Evolutionary conservation across 2,888 invertebrate genomes (phyloP).

Genomic region (Leptopilina myrica): DNA sequence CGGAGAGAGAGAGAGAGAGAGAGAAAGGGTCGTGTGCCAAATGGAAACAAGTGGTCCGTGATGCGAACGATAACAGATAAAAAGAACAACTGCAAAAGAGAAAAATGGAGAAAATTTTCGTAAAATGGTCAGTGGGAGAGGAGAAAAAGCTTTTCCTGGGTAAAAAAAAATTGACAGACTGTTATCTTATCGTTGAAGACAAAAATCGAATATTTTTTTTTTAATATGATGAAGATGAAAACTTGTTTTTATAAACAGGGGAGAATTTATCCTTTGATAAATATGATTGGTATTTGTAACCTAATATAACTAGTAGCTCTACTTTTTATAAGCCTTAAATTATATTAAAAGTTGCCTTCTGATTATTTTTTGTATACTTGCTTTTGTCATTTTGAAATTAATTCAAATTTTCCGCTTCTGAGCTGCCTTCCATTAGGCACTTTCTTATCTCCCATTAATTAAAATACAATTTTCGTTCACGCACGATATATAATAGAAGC

Average conservation of each 20-base stretch:
- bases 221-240: neutral
- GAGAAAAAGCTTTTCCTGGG: neutral
- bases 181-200: neutral
- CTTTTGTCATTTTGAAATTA: no score
- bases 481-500: no score
- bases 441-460: no score
- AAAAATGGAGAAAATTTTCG: neutral
- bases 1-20: conserved; percentile 10
- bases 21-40: conserved; percentile 48
- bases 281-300: no score
- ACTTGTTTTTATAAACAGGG: neutral
- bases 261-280: neutral
- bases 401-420: no score
- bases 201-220: neutral
- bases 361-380: no score
- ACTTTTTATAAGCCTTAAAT: no score
- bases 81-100: conserved; percentile 35
- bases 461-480: no score
- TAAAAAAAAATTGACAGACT: neutral
- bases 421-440: no score
- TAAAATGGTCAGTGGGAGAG: neutral
- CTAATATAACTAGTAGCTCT: no score
- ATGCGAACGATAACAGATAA: conserved; percentile 55
- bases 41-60: conserved; percentile 57
- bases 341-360: no score